Conservation (phyloP, 2,113 vertebrate genomes). For the Vulpes ferrilata region DNA sequence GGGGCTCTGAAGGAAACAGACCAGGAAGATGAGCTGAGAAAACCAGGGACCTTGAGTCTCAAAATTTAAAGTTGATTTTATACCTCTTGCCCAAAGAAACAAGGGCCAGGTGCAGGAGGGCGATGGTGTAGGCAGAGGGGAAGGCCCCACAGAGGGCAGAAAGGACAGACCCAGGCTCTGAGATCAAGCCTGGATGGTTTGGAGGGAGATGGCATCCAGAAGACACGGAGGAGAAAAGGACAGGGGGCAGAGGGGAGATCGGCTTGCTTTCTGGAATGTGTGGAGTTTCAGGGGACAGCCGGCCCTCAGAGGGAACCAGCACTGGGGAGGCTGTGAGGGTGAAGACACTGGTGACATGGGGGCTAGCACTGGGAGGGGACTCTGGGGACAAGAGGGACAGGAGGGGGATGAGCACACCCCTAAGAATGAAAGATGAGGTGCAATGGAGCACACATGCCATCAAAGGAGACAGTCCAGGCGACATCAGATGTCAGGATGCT, state of each 20-base stretch:
- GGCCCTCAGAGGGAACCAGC: neutral
- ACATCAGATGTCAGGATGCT: neutral
- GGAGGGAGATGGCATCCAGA: neutral
- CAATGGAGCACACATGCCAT: accelerated
- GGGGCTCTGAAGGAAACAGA: neutral
- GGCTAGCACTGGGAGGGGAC: no score
- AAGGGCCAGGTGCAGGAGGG: accelerated
- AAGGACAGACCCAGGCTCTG: no score
- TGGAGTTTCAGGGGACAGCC: no score
- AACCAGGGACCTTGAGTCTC: neutral
- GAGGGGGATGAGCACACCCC: neutral
- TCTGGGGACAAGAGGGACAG: neutral
- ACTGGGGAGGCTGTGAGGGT: neutral
- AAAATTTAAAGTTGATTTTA: neutral
- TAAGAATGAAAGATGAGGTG: neutral
- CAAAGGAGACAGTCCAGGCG: neutral
- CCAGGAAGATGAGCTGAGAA: neutral
- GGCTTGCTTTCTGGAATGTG: accelerated
- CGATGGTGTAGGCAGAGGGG: neutral
- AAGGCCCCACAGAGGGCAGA: neutral
- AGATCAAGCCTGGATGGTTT: neutral
- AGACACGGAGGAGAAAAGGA: neutral
- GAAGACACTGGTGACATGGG: neutral
- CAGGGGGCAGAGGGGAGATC: neutral
- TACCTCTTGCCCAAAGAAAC: accelerated